Evolutionary conservation across 1,140 invertebrate species (phyloP).

Genomic region (Mesaphorura yosii): DNA sequence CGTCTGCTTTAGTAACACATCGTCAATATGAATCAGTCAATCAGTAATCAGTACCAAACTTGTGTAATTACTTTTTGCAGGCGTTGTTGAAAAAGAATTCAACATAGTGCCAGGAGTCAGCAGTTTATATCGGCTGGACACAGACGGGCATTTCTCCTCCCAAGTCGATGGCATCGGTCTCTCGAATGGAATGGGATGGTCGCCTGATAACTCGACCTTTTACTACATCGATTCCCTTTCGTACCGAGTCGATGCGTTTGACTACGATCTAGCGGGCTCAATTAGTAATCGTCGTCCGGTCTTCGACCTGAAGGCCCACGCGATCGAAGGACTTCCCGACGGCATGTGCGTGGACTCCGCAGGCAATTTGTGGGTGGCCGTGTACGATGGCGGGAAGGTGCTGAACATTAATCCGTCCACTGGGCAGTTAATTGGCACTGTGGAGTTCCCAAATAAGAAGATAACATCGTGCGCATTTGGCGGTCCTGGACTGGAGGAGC

Average conservation of each 20-base stretch:
- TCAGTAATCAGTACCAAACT: too few relatives aligned
- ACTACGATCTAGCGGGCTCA: constrained; percentile 58
- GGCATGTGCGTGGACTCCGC: constrained; percentile 38
- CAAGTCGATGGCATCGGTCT: constrained; percentile 45
- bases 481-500: constrained; percentile 42
- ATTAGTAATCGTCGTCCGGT: constrained; percentile 37
- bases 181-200: constrained; percentile 74
- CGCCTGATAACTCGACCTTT: constrained; percentile 51
- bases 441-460: constrained; percentile 36
- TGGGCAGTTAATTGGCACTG: constrained; percentile 33
- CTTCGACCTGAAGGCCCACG: constrained; percentile 29
- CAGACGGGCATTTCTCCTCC: not conserved
- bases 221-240: constrained; percentile 65
- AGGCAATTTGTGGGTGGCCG: constrained; percentile 38
- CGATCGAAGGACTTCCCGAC: constrained; percentile 34
- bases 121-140: constrained; percentile 4
- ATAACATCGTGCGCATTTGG: constrained; percentile 50
- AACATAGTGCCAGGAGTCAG: not conserved
- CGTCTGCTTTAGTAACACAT: constrained; percentile 12
- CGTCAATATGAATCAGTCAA: too few relatives aligned
- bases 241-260: constrained; percentile 52
- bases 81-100: not conserved
- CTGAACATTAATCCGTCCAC: constrained; percentile 35
- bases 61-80: not conserved
- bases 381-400: constrained; percentile 27